Percentiles rank a stretch among this genome's conserved stretches.
phyloP scores from a whole-genome alignment of 2,113 vertebrate genomes.

The Syrmaticus mikado region DNA sequence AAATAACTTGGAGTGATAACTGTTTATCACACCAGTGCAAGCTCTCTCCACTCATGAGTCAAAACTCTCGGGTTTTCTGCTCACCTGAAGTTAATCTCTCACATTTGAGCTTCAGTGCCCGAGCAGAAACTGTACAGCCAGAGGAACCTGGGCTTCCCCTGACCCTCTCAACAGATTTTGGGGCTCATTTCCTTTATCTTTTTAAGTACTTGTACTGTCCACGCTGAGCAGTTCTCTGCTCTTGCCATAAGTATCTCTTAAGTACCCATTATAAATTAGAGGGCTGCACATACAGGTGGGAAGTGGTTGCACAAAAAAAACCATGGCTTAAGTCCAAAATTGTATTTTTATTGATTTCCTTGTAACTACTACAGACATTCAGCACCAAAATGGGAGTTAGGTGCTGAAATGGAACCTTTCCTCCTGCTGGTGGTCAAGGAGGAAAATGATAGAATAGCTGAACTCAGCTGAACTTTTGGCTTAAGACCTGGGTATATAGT shows the following conservation, averaged over 20 bases:
- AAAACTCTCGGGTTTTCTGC: neutral
- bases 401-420: neutral
- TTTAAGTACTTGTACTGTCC: neutral
- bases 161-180: accelerated
- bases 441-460: neutral
- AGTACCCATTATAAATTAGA: neutral
- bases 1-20: neutral
- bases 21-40: neutral
- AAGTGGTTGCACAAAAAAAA: neutral
- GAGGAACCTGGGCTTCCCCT: neutral
- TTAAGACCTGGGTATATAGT: neutral
- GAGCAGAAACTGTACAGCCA: neutral
- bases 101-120: neutral
- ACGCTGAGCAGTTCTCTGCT: neutral
- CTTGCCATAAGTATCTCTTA: neutral
- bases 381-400: neutral
- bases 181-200: neutral
- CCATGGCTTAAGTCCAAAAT: neutral
- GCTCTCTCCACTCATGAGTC: neutral
- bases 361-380: neutral
- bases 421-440: neutral
- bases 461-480: neutral
- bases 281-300: neutral
- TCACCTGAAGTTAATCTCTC: neutral
- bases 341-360: neutral